Evolutionary conservation across 1,140 invertebrate genomes (phyloP), one percentile per base, ranked within the genome.

Genomic region (Heliconius eleuchia): DNA sequence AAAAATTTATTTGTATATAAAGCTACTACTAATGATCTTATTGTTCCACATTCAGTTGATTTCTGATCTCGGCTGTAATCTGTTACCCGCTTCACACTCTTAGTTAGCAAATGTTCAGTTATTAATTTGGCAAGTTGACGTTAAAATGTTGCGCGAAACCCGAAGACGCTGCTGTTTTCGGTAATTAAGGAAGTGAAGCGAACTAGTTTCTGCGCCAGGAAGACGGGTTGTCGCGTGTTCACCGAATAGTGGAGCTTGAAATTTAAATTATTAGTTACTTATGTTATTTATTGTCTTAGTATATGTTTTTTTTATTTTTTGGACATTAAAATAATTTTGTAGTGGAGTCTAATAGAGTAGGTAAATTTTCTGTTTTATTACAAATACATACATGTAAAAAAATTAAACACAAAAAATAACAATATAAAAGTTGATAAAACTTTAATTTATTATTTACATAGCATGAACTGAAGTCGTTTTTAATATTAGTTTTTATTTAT

Each of bases 51-150:
- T 30, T 27, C 60, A 66, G 60, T 66, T 5, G 23, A 6, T 1
- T 66, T 66, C 27, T 66, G 60, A 66, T 66, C 27, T 66, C 8
- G 23, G 23, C 27, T 27, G 16, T 66, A 66, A 66, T 66, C 60
- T 66, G 27, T 52, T 19, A 52, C n/a, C 55, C 55, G 55, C 55
- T n/a, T 7, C 55, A 6, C 9, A 9, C 60, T 66, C 60, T 27
- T 16, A 66, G 3, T 66, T 30, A 66, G 27, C 60, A 30, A 66
- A 42, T 79, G 78, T 42, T 75, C 73, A 75, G 73, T 75, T 79
- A 75, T 74, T 74, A 79, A 79, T 79, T 75, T 71, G 73, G 73
- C 42, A 75, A 79, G 57, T 75, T 75, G 60, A 70, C 57, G 78
- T 46, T 55, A 52, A 79, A 79, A 74, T 75, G 78, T 79, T 37